Conservation (phyloP, 2,797 vertebrate genomes). For the Macrochelys suwanniensis region DNA sequence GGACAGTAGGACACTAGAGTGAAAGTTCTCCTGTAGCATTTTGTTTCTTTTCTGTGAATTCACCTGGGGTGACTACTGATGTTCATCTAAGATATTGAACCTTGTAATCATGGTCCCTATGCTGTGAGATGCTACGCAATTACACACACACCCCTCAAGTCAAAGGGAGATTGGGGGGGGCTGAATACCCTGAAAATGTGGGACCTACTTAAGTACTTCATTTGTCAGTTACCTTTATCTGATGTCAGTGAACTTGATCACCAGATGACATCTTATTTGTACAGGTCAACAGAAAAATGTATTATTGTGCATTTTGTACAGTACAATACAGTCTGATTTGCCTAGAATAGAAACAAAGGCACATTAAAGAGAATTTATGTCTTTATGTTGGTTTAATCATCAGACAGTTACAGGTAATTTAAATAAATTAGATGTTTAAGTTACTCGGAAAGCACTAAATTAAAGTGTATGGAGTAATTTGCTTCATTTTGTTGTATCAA, state of each 20-base stretch:
- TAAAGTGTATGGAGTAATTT: slow-evolving; percentile 65
- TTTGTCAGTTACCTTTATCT: slow-evolving; percentile 49
- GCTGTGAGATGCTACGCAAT: not conserved
- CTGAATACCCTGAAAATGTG: slow-evolving; percentile 44
- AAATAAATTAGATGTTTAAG: slow-evolving; percentile 69
- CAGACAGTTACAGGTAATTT: slow-evolving; percentile 73
- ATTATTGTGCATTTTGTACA: slow-evolving; percentile 25
- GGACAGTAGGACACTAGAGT: not conserved
- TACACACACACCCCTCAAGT: not conserved
- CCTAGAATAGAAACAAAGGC: slow-evolving; percentile 61
- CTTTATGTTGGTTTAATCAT: slow-evolving; percentile 75
- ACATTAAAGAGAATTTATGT: slow-evolving; percentile 60
- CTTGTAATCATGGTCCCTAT: not conserved
- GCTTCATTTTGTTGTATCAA: slow-evolving; percentile 64
- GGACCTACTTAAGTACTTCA: slow-evolving; percentile 6
- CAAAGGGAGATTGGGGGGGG: not conserved
- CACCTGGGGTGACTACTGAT: not conserved
- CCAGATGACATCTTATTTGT: slow-evolving; percentile 43
- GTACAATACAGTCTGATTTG: slow-evolving; percentile 40
- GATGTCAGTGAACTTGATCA: not conserved
- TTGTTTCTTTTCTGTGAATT: not conserved
- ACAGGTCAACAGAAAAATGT: slow-evolving; percentile 64
- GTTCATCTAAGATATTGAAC: not conserved
- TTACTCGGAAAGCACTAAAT: slow-evolving; percentile 69
- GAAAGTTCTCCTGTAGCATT: not conserved